Base-by-base conservation (phyloP, 2,888 invertebrate genomes). In the Loripinus fragilis region DNA sequence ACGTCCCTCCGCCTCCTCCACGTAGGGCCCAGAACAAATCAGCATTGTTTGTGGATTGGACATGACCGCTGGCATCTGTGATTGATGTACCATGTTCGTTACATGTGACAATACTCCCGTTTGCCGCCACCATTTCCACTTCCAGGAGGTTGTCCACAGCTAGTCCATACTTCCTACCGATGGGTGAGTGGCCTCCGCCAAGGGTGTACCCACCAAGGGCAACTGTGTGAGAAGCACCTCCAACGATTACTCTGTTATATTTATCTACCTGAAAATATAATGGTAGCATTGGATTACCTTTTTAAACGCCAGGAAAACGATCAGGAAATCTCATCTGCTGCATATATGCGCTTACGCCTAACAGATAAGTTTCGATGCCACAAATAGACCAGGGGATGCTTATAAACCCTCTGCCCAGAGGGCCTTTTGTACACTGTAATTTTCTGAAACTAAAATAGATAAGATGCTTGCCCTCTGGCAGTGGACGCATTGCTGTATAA, bases 101-200 rank as follows among this genome's bases (percentile, higher is more conserved):
- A 7, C 77, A 77, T 30, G 71, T 72, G 1, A 78, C 83, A 17
- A 80, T 45, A 25, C 66, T 71, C 1, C 75, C 83, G 30, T 83
- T 76, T 0, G 80, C 78, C 15, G 74, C 77, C 15, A 86, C 74
- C 76, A 86, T 80, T 74, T 86, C 76, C 12, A 80, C 74, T 41
- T 85, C 83, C 3, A 85, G 71, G 0, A 86, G 67, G 42, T 85
- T 83, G 70, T 86, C 86, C 5, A 85, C 77, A 8, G 85, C 85
- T n/a, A 83, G 52, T 12, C 86, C 86, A 25, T 80, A 80, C 50
- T 74, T 78, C 30, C 86, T 45, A 20, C 81, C 73, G n/a, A 90
- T 80, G 23, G 86, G 86, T 66, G 88, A 82, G 76, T 90, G 88
- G 5, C 91, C 91, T 10, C 91, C 90, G 10, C 91, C 90, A 17